Conservation (phyloP, 1,140 invertebrate genomes). For the Aphidius ervi region DNA sequence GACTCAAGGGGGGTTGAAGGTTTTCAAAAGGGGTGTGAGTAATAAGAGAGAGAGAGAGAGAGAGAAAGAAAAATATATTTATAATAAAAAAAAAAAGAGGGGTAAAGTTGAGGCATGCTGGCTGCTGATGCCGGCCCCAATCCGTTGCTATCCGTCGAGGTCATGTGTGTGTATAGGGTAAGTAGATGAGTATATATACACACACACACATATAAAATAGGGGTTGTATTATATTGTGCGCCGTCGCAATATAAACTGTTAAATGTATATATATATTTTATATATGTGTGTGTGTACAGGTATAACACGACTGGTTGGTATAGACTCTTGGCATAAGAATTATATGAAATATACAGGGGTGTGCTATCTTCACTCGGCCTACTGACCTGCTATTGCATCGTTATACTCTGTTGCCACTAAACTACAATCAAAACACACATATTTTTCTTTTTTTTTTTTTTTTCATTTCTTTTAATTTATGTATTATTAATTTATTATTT, state of each 20-base stretch:
- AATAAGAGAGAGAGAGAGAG: background rate
- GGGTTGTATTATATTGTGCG: no score
- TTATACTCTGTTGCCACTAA: conserved; percentile 21
- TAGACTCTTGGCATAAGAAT: no score
- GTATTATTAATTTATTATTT: no score
- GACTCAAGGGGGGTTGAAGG: background rate
- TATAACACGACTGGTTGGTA: no score
- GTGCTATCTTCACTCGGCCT: conserved; percentile 15
- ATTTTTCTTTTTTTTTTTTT: no score
- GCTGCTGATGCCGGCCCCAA: conserved; percentile 21
- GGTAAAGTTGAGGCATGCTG: conserved; percentile 18
- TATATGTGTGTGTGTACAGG: no score
- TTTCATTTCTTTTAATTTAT: no score
- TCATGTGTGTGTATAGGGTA: conserved; percentile 11
- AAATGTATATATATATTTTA: no score
- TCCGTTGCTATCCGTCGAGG: conserved; percentile 15
- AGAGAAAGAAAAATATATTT: background rate
- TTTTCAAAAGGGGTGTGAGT: background rate
- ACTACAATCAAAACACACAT: conserved; percentile 19
- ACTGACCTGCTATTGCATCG: conserved; percentile 24
- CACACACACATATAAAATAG: no score
- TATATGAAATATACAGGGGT: background rate
- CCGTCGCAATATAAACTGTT: no score
- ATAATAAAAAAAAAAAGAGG: background rate
- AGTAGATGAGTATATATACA: no score